Conservation (phyloP, 2,888 invertebrate genomes). For the Bombyx huttoni region DNA sequence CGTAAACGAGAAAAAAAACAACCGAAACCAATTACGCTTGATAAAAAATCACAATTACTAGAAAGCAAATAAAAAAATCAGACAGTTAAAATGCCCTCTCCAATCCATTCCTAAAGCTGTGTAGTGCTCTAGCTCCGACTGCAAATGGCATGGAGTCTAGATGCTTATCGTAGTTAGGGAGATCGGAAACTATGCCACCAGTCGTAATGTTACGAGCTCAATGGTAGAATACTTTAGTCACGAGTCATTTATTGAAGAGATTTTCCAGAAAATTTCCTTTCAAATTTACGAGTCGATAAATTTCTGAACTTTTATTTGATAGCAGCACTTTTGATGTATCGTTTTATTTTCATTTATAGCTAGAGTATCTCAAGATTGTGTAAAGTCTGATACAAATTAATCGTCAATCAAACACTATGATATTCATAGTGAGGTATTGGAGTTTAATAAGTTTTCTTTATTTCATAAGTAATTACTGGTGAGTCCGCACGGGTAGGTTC, state of each 20-base stretch:
- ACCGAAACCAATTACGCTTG: too few relatives aligned
- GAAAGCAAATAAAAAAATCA: background rate
- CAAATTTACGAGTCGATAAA: background rate
- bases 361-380: too few relatives aligned
- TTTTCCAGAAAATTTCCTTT: background rate
- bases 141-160: constrained; percentile 36
- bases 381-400: too few relatives aligned
- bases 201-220: constrained; percentile 10
- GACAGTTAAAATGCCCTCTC: background rate
- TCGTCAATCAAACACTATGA: too few relatives aligned
- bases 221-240: background rate
- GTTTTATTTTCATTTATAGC: background rate
- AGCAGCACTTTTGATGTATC: background rate
- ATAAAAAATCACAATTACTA: too few relatives aligned
- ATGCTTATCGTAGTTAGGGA: constrained; percentile 38
- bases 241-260: background rate
- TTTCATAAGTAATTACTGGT: too few relatives aligned
- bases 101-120: constrained; percentile 7
- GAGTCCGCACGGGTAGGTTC: too few relatives aligned
- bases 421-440: too few relatives aligned
- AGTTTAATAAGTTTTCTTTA: too few relatives aligned
- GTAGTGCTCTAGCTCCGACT: constrained; percentile 17
- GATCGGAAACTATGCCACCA: constrained; percentile 20
- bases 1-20: too few relatives aligned
- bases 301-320: background rate